A percentile compares a stretch with the other conserved stretches of the same genome.
Evolutionary conservation across 1,140 invertebrate genomes (phyloP).

Genomic region (Battus philenor): DNA sequence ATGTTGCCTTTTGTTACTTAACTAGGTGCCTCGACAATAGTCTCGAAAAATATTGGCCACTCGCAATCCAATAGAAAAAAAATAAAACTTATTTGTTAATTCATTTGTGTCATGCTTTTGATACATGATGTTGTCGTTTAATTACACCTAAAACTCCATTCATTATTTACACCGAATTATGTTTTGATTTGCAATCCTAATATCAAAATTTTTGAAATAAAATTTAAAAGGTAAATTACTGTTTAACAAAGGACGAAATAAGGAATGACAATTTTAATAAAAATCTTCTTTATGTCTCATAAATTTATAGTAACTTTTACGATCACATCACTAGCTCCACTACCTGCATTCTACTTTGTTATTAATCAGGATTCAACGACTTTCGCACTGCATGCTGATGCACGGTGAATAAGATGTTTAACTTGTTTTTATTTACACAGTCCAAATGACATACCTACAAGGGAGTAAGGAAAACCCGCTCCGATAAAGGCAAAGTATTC

Average conservation of each 20-base stretch:
- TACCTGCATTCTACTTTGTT: constrained; percentile 34
- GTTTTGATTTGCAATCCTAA: too few relatives aligned
- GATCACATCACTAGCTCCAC: constrained; percentile 24
- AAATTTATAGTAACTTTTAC: background rate
- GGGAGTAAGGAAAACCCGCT: background rate
- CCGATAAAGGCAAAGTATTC: background rate
- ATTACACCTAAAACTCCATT: too few relatives aligned
- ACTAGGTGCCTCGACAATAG: too few relatives aligned
- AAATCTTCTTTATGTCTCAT: background rate
- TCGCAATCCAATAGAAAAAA: too few relatives aligned
- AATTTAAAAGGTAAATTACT: background rate
- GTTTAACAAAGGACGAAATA: too few relatives aligned
- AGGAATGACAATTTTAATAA: background rate
- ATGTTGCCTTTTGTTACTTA: too few relatives aligned
- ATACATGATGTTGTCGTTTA: too few relatives aligned
- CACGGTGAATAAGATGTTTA: constrained; percentile 38
- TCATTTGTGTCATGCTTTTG: too few relatives aligned
- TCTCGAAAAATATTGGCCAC: too few relatives aligned
- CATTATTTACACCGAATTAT: too few relatives aligned
- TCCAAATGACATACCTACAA: background rate
- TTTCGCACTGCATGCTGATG: constrained; percentile 39
- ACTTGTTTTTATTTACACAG: constrained; percentile 30
- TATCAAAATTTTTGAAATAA: too few relatives aligned
- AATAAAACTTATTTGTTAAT: too few relatives aligned
- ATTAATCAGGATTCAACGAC: constrained; percentile 30